phyloP scores from a whole-genome alignment of 1,140 invertebrate genomes.

The Aphelinus atriplicis region DNA sequence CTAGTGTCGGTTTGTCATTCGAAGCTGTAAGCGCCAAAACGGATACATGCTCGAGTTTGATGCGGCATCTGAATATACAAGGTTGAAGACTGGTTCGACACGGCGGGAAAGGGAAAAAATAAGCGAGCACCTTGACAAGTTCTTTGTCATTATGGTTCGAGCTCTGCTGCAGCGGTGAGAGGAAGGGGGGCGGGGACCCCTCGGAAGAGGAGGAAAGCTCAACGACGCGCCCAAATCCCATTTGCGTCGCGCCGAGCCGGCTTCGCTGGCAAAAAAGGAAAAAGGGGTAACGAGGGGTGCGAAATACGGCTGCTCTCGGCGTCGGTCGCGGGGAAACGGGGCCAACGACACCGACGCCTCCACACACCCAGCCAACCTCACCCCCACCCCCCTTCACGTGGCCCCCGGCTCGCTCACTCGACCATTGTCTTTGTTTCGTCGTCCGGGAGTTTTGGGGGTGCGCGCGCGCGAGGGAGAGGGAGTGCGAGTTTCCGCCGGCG shows the following conservation, averaged over 20 bases:
- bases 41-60: no score
- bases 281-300: neutral
- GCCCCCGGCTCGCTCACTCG: no score
- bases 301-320: neutral
- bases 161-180: neutral
- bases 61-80: no score
- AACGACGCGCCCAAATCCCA: slow-evolving; percentile 28
- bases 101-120: no score
- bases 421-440: slow-evolving; percentile 33
- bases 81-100: no score
- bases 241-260: slow-evolving; percentile 32
- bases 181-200: neutral
- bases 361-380: neutral
- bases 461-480: no score
- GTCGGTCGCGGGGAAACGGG: slow-evolving; percentile 9
- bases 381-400: no score
- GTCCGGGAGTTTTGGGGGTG: neutral
- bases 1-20: no score
- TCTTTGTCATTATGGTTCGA: no score
- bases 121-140: no score
- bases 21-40: no score
- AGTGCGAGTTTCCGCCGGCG: no score
- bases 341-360: slow-evolving; percentile 16
- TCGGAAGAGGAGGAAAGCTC: neutral
- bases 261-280: neutral